A percentile compares a stretch with the other conserved stretches of the same genome.
These are phyloP conservation scores for Diarsia mendica DNA, from an alignment of 2,888 invertebrate species.

Conservation along the genomic window DNA sequence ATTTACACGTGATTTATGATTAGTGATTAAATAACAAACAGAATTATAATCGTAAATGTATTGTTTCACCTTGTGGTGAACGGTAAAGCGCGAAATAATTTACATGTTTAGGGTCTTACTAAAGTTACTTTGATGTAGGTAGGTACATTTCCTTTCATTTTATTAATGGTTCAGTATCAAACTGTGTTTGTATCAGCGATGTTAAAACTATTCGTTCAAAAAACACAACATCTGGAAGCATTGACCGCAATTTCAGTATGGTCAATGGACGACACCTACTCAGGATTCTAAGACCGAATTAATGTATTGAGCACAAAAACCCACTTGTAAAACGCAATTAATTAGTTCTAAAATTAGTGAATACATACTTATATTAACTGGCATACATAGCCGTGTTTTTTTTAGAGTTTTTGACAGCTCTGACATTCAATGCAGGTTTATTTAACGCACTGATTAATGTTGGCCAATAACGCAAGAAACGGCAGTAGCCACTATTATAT, in stretches of 20 bases:
- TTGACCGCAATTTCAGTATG: conserved; percentile 34
- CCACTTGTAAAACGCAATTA: conserved; percentile 3
- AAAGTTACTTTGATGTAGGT: not conserved
- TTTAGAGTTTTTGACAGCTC: conserved; percentile 19
- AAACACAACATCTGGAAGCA: conserved; percentile 29
- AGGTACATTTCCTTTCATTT: conserved; percentile 2
- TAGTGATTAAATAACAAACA: conserved; percentile 14
- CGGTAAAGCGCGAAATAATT: conserved; percentile 12
- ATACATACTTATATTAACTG: conserved; percentile 3
- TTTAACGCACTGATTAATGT: conserved; percentile 15
- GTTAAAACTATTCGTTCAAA: not conserved
- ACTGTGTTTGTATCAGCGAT: not conserved
- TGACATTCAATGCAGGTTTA: conserved; percentile 18
- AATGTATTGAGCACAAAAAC: not conserved
- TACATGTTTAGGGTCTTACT: not conserved
- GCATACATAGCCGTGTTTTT: conserved; percentile 4
- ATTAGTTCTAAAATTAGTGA: not conserved
- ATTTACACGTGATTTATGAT: conserved; percentile 10
- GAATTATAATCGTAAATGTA: conserved; percentile 22
- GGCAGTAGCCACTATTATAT: not conserved
- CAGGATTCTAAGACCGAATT: conserved; percentile 5
- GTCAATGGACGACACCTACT: conserved; percentile 16
- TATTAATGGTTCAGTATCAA: not conserved
- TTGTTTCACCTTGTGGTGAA: conserved; percentile 38
- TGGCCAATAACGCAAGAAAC: conserved; percentile 8